Percentiles rank a stretch among this genome's conserved stretches.
Conservation (phyloP, 2,888 invertebrate species). For the Andrena marginata region DNA sequence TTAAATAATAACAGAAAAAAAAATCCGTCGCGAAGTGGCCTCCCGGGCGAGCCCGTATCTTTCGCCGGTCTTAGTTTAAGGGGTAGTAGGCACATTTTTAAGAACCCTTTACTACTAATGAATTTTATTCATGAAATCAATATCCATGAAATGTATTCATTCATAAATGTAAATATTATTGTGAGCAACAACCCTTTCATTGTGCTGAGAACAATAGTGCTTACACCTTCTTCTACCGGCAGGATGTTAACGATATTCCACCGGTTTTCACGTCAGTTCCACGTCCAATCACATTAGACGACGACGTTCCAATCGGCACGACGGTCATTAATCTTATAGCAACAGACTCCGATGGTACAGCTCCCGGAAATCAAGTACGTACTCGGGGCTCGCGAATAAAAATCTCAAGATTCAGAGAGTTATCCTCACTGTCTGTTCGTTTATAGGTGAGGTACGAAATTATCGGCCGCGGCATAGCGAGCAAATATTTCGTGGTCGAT, state of each 20-base stretch:
- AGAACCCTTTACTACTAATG: neutral
- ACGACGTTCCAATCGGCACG: constrained; percentile 93
- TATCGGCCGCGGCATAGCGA: constrained; percentile 92
- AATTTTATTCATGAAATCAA: neutral
- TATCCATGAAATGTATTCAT: neutral
- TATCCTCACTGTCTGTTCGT: neutral
- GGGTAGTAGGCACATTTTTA: neutral
- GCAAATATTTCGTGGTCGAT: constrained; percentile 95
- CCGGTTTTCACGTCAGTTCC: constrained; percentile 94
- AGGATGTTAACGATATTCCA: constrained; percentile 95
- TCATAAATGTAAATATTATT: neutral
- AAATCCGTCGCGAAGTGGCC: too few relatives aligned
- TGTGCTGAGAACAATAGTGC: neutral
- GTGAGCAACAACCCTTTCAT: neutral
- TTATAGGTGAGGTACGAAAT: constrained; percentile 90
- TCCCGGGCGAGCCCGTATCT: too few relatives aligned
- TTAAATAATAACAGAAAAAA: too few relatives aligned
- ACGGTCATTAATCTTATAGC: constrained; percentile 92
- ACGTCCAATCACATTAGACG: constrained; percentile 93
- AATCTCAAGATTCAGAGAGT: neutral
- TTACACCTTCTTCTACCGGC: constrained; percentile 51
- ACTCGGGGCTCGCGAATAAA: neutral
- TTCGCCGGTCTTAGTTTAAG: neutral
- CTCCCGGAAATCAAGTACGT: constrained; percentile 92
- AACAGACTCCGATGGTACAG: constrained; percentile 93